Evolutionary conservation across 2,888 invertebrate genomes (phyloP).

Genomic region (Dynastes grantii): DNA sequence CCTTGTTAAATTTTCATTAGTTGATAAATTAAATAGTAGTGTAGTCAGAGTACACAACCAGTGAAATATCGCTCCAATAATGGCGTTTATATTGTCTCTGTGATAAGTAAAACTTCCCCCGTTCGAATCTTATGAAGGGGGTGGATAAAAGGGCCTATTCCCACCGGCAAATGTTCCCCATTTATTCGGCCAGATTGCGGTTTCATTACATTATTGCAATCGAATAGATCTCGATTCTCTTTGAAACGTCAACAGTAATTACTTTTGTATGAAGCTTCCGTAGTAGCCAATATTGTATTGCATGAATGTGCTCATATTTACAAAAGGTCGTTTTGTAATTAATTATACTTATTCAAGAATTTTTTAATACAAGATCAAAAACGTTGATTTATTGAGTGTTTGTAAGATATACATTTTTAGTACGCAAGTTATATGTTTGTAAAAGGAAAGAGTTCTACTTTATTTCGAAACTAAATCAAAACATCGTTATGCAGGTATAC

Average conservation of each 20-base stretch:
- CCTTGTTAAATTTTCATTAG: conserved; percentile 24
- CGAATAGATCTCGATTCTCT: conserved; percentile 24
- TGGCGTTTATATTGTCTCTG: conserved; percentile 44
- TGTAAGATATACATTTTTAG: no score
- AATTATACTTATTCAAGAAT: neutral
- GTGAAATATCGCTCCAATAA: conserved; percentile 37
- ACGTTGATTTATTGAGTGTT: neutral
- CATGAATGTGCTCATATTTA: neutral
- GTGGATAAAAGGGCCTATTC: conserved; percentile 34
- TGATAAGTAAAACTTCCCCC: conserved; percentile 31
- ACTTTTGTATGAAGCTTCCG: neutral
- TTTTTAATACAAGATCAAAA: neutral
- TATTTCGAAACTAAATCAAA: no score
- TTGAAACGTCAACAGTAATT: conserved; percentile 27
- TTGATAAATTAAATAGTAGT: conserved; percentile 17
- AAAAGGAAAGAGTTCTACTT: no score
- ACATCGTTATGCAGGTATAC: neutral
- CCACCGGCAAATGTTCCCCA: conserved; percentile 42
- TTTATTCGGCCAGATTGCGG: conserved; percentile 42
- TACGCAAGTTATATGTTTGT: no score
- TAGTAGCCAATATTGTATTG: neutral
- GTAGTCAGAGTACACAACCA: neutral
- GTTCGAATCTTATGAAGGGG: conserved; percentile 31
- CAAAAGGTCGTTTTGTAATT: neutral
- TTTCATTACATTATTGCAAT: conserved; percentile 41